Evolutionary conservation across 2,888 invertebrate species (phyloP), one percentile per base, ranked within the genome.

Genomic region (Temnothorax rugatulus): DNA sequence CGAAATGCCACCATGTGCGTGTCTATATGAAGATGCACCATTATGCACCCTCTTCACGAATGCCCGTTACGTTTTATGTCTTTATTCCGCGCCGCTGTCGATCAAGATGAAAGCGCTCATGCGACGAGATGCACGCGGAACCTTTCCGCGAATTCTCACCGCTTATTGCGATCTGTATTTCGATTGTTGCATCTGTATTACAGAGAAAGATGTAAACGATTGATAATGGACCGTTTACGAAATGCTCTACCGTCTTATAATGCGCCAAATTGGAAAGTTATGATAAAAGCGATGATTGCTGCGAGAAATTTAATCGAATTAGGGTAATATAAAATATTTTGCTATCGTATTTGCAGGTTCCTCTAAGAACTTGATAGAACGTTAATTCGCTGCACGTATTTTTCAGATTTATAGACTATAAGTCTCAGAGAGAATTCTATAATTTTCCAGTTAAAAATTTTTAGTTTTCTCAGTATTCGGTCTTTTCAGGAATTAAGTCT

Each of bases 11-110:
- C 21, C 29, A 68, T 44, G 61, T 59, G 38, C 38, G 61, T 29
- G 44, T 61, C 66, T 61, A 34, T 69, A 83, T 59, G 73, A 57
- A 61, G 64, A 41, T 25, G 52, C 18, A 68, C 89, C 87, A 91
- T 90, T 90, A 88, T 90, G 88, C 90, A 86, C 90, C 91, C 90
- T 69, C 84, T 91, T 92, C 90, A 88, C 89, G 89, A 88, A 90
- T 90, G 88, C 91, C 90, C 91, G 91, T 92, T 92, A 93, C 92
- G 91, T 92, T 93, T 93, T 93, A 93, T 93, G 93, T 93, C 93
- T 93, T 91, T 93, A 93, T 93, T 88, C 89, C 87, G 86, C 89
- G 89, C 84, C 84, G 73, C 73, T 90, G 89, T 88, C 90, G 91
- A 86, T 88, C 90, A 86, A 90, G 90, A 92, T 90, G 89, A 93